Evolutionary conservation across 30 jellyfish, hydroid and myxozoan species (phyloP).

Genomic region (Aurelia sp.): DNA sequence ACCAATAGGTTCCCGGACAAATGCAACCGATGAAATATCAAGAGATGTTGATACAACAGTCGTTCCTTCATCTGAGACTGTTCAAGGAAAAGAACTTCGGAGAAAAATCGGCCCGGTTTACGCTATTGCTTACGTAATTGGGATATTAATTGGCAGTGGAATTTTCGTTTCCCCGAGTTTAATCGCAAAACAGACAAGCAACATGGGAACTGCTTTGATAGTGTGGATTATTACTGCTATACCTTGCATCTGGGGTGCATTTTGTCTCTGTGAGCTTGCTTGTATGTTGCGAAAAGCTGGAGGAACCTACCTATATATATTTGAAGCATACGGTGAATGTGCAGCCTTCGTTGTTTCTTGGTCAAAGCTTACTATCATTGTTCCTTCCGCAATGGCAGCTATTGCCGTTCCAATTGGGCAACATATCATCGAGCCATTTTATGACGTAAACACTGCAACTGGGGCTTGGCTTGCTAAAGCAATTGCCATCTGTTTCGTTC

Average conservation of each 20-base stretch:
- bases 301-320: conserved; percentile 2
- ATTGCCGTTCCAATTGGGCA: conserved; percentile 11
- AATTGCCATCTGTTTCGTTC: neutral
- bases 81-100: neutral
- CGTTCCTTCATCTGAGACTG: no score
- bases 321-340: conserved; percentile 7
- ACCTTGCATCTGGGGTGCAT: conserved; percentile 12
- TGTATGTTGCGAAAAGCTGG: conserved; percentile 18
- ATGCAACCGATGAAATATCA: no score
- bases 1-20: no score
- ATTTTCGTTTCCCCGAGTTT: conserved; percentile 8
- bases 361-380: neutral
- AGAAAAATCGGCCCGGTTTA: neutral
- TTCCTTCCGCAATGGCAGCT: neutral
- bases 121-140: conserved; percentile 17
- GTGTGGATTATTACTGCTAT: conserved; percentile 18
- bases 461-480: conserved; percentile 17
- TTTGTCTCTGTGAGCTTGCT: conserved; percentile 36
- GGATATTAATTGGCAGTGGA: conserved; percentile 13
- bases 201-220: conserved; percentile 17
- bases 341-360: neutral
- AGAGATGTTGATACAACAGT: no score
- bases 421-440: conserved; percentile 6
- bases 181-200: conserved; percentile 11
- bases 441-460: neutral